These are phyloP conservation scores for Delichon dasypus DNA, from an alignment of 2,797 vertebrate genomes.

Conservation along the genomic window DNA sequence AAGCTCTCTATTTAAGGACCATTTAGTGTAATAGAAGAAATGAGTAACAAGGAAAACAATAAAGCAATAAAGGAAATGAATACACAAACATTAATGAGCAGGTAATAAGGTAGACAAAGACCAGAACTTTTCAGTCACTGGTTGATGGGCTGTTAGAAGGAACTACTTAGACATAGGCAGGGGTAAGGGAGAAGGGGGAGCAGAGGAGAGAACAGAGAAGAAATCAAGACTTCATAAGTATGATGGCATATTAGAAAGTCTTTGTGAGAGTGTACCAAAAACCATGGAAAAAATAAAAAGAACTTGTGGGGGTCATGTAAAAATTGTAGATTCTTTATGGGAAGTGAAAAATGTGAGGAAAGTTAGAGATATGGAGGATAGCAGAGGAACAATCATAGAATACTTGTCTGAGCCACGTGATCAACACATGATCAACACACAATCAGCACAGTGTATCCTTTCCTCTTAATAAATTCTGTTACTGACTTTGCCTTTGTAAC, in stretches of 20 bases:
- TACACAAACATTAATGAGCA: neutral
- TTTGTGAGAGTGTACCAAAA: neutral
- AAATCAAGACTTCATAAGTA: neutral
- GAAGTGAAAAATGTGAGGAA: neutral
- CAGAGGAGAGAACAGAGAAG: neutral
- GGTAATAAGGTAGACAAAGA: neutral
- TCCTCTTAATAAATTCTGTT: neutral
- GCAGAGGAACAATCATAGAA: neutral
- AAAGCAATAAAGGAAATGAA: neutral
- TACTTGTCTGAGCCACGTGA: neutral
- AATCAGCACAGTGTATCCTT: neutral
- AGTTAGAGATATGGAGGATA: neutral
- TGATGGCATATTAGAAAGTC: neutral
- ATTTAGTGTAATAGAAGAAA: neutral
- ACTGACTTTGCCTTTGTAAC: neutral
- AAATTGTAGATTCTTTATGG: neutral
- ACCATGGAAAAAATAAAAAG: neutral
- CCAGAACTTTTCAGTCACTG: neutral
- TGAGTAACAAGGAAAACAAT: neutral
- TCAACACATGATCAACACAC: neutral
- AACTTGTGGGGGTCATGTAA: neutral
- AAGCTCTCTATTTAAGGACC: neutral
- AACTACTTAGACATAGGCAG: neutral
- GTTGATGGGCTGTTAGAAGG: neutral
- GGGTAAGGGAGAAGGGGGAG: rapidly evolving